These are phyloP conservation scores for Cynopterus brachyotis DNA, from an alignment of 2,113 vertebrate species.

Conservation along the genomic window DNA sequence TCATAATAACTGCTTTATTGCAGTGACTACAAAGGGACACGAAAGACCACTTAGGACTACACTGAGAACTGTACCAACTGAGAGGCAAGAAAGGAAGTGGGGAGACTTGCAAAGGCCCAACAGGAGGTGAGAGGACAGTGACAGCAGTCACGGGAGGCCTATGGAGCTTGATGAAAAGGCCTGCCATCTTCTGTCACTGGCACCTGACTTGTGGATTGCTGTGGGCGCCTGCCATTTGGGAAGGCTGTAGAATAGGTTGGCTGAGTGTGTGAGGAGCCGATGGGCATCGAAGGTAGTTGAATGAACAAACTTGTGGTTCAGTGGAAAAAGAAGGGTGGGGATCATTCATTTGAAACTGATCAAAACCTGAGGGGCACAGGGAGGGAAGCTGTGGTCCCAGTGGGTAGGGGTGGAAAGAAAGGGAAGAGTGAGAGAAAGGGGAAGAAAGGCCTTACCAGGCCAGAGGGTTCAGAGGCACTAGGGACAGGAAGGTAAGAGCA, in stretches of 20 bases:
- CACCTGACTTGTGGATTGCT: neutral
- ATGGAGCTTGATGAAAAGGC: neutral
- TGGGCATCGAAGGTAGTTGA: too few relatives aligned
- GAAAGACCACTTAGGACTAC: neutral
- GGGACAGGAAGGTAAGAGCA: neutral
- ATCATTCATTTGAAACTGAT: neutral
- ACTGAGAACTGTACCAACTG: neutral
- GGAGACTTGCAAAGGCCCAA: neutral
- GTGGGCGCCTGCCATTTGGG: too few relatives aligned
- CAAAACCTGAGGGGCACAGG: neutral
- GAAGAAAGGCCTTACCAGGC: rapidly evolving
- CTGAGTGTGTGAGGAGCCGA: rapidly evolving
- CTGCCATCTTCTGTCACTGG: too few relatives aligned
- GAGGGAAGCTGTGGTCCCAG: neutral
- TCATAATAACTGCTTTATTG: neutral
- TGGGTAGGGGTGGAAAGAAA: neutral
- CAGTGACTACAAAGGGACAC: neutral
- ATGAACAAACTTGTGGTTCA: neutral
- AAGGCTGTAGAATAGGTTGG: neutral
- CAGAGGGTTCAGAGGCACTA: too few relatives aligned
- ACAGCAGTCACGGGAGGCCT: rapidly evolving
- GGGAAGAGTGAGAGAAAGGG: neutral
- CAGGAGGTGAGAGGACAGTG: neutral
- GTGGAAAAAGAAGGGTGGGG: neutral
- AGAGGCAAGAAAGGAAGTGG: neutral